Evolutionary conservation across 2,113 vertebrate species (phyloP), one percentile per base, ranked within the genome.

Genomic region (Grammomys surdaster): DNA sequence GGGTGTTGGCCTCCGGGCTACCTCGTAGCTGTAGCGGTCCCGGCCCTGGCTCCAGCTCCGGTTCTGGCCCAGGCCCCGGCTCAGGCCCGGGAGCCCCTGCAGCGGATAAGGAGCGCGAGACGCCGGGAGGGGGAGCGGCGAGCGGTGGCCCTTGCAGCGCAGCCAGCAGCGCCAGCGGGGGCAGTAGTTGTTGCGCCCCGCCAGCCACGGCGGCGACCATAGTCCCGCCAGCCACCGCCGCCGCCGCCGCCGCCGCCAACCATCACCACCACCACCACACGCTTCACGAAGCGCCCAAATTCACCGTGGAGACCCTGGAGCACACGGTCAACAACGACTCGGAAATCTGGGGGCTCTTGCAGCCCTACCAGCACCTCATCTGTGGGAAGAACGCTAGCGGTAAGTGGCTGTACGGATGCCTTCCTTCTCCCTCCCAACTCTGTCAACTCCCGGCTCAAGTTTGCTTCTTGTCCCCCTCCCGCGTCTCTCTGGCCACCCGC

Each of bases 301-400:
- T 99, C 95, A 99, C 99, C 0, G 97, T 99, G 96, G 99, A 99
- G 98, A 98, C 98, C n/a, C 97, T 99, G 98, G 99, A 99, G 93
- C 99, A 99, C 98, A 99, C 99, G n/a, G 98, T 99, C 97, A 99
- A 97, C 98, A 98, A 98, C 80, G 99, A 99, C 90, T 99, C 99
- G 0, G 99, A 99, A 98, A 98, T 99, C 3, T 99, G 99, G 99
- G 99, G 99, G 28, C 98, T 99, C 80, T 98, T 99, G 97, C 99
- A 99, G 97, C 98, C 98, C 54, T 99, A 99, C 98, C 99, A 99
- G 94, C 99, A 99, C 95, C 99, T 99, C 96, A 99, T 99, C 97
- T 99, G 99, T 97, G 99, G 99, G 85, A 99, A 99, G 97, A 99
- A 99, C 94, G 99, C 99, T 89, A 99, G 98, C 96, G 99, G 99